Base-by-base conservation (phyloP, 1,140 invertebrate genomes). In the Conopomorpha cramerella region DNA sequence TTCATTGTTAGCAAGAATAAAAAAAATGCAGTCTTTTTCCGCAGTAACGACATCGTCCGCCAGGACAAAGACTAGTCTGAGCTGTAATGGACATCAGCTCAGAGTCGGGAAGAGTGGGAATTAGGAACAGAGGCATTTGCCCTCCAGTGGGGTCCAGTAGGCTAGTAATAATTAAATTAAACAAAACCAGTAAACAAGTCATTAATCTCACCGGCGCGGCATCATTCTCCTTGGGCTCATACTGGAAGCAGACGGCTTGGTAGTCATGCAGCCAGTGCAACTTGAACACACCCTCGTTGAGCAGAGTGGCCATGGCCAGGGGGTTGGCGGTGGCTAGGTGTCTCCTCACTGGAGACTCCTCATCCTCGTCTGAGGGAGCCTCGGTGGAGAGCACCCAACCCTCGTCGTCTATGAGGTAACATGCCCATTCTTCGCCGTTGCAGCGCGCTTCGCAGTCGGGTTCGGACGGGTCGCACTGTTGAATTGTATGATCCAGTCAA, bases 251-350 rank as follows among this genome's bases (percentile, higher is more conserved):
- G 4, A 74, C 62, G 1, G 47, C 61, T 18, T 74, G 68, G 34
- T 74, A 74, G 27, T 74, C 68, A 16, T 74, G 66, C 8, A 74
- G 42, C 68, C 66, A 71, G 30, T 54, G 52, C 2, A 74, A 39
- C 3, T 56, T 49, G 30, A 59, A 74, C 4, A 74, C 54, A 10
- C 43, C 37, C 2, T 51, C 53, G 16, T 68, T 54, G 2, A 71
- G 47, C 2, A 74, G 41, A 1, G 61, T 55, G 0, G 47, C 37
- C 66, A 74, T 71, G 0, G 51, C 66, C 0, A 43, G 38, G 0
- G 68, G 68, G 30, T 67, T 43, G 4, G 51, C 17, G 0, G 45
- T 52, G 0, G 68, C 55, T 0, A 73, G 45, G 30, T 73, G 68
- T 16, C 57, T 46, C 2, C 52, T 38, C 0, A 27, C 13, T 2